phyloP scores from a whole-genome alignment of 2,113 vertebrate species.

The Erythrocebus patas region DNA sequence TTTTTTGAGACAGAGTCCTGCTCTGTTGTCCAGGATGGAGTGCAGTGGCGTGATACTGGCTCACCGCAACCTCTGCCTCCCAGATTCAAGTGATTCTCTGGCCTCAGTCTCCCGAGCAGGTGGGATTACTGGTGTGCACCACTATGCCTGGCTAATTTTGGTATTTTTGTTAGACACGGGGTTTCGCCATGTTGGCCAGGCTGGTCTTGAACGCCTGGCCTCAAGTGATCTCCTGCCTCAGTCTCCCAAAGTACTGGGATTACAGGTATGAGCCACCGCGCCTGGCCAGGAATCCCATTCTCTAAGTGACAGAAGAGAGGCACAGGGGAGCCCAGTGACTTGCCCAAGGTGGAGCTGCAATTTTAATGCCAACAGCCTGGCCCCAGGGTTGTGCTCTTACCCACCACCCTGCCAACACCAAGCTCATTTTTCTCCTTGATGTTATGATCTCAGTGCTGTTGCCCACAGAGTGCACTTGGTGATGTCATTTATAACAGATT shows the following conservation, averaged over 20 bases:
- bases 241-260: neutral
- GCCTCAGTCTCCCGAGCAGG: neutral
- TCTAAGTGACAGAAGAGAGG: neutral
- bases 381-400: accelerated
- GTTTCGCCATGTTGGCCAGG: too few species aligned
- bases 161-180: too few species aligned
- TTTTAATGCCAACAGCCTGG: neutral
- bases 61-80: too few species aligned
- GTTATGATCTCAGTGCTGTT: neutral
- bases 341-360: neutral
- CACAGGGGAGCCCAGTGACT: neutral
- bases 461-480: neutral
- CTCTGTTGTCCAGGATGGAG: too few species aligned
- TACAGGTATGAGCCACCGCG: too few species aligned
- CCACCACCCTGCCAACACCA: accelerated
- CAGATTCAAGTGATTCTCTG: too few species aligned
- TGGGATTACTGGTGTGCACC: neutral
- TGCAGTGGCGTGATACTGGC: too few species aligned
- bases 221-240: too few species aligned
- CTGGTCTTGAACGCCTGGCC: too few species aligned
- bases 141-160: too few species aligned
- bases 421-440: accelerated
- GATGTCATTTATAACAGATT: neutral
- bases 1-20: too few species aligned
- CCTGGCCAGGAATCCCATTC: neutral